phyloP scores from a whole-genome alignment of 2,113 vertebrate genomes.

The Salvator merianae region DNA sequence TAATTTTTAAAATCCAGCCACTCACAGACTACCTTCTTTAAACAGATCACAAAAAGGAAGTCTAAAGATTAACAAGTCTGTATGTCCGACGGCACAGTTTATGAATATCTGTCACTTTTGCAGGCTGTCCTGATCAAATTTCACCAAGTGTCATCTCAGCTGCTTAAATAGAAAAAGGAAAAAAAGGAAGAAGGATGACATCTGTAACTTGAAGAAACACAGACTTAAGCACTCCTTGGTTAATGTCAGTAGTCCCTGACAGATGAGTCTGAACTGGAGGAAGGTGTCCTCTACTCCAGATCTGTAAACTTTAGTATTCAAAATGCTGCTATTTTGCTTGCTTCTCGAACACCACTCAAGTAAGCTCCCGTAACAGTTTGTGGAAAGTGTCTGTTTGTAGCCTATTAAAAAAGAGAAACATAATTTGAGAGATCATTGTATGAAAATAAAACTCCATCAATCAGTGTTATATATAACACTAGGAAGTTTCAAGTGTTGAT shows the following conservation, averaged over 20 bases:
- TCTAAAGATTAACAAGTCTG: background rate
- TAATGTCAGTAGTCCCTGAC: constrained; percentile 59
- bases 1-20: constrained; percentile 51
- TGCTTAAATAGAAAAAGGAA: constrained; percentile 19
- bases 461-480: background rate
- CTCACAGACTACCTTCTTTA: constrained; percentile 35
- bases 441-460: background rate
- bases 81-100: constrained; percentile 19
- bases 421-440: constrained; percentile 1
- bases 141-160: background rate
- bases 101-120: constrained; percentile 7
- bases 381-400: constrained; percentile 97
- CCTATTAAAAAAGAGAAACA: constrained; percentile 70
- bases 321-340: constrained; percentile 94
- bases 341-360: constrained; percentile 95
- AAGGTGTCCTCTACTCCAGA: constrained; percentile 46
- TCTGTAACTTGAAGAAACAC: constrained; percentile 61
- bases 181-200: constrained; percentile 20
- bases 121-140: constrained; percentile 15
- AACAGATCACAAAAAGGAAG: constrained; percentile 25
- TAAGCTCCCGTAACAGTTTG: constrained; percentile 98
- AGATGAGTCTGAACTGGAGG: constrained; percentile 55
- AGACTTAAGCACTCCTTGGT: constrained; percentile 45
- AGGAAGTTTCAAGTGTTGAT: background rate
- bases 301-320: constrained; percentile 68